Conservation (phyloP, 2,113 vertebrate species). For the Ceyx melanurus region DNA sequence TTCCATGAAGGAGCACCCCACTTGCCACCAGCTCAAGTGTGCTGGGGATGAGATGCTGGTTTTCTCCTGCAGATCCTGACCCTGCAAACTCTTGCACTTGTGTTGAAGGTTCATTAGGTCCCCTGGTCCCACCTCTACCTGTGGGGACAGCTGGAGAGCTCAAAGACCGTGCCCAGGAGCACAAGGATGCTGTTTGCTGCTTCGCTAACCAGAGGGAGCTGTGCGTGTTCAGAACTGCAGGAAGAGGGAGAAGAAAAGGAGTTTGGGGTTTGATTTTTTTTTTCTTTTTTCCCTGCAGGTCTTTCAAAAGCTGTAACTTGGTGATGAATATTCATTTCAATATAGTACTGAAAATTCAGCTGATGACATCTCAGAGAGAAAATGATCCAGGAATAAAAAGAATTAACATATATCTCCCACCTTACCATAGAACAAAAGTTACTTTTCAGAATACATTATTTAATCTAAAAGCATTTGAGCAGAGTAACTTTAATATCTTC, state of each 20-base stretch:
- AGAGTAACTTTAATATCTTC: background rate
- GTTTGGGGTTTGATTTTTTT: fast-evolving
- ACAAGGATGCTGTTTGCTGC: background rate
- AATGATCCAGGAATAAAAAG: constrained; percentile 62
- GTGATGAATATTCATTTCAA: constrained; percentile 56
- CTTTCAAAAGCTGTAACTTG: constrained; percentile 14
- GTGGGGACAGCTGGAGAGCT: background rate
- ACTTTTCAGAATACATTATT: constrained; percentile 46
- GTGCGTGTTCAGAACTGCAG: background rate
- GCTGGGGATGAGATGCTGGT: background rate
- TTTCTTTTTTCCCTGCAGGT: background rate
- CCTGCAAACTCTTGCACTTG: background rate
- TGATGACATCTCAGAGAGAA: constrained; percentile 35
- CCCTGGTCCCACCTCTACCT: fast-evolving
- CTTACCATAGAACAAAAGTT: constrained; percentile 43
- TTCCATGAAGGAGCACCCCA: background rate
- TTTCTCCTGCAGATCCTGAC: background rate
- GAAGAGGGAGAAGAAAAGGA: background rate
- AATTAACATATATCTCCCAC: constrained; percentile 68
- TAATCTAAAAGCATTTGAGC: constrained; percentile 12
- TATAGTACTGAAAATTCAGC: constrained; percentile 42
- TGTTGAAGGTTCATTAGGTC: fast-evolving
- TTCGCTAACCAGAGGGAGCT: background rate
- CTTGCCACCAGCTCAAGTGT: fast-evolving
- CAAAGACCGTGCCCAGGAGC: fast-evolving